Evolutionary conservation across 1,140 invertebrate genomes (phyloP).

Genomic region (Euura saliciscinereae): DNA sequence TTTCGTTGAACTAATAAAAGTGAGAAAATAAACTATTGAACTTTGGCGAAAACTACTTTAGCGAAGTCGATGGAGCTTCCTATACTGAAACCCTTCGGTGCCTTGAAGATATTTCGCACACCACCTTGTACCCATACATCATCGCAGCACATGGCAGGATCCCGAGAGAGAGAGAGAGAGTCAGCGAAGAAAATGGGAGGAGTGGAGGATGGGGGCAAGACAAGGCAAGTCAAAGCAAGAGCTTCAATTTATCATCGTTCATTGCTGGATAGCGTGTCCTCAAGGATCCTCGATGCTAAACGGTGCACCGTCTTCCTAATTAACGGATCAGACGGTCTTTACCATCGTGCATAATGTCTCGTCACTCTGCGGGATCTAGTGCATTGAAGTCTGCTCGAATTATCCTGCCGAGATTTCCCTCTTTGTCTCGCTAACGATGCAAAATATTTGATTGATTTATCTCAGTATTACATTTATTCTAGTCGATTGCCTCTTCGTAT

Average conservation of each 20-base stretch:
- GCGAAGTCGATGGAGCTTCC: neutral
- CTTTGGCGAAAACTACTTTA: no score
- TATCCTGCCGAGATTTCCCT: no score
- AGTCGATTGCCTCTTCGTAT: no score
- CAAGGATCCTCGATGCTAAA: neutral
- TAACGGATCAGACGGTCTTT: neutral
- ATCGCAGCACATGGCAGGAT: conserved; percentile 47
- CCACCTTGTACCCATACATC: conserved; percentile 41
- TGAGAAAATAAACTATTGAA: no score
- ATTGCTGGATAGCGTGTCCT: neutral
- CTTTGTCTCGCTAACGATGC: no score
- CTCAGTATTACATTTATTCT: no score
- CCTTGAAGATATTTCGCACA: conserved; percentile 42
- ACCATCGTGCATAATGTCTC: no score
- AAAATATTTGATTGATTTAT: no score
- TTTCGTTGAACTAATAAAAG: no score
- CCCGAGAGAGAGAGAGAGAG: conserved; percentile 27
- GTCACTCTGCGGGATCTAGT: no score
- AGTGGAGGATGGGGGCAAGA: conserved; percentile 22
- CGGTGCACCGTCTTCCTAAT: neutral
- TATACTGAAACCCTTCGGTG: neutral
- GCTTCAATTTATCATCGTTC: conserved; percentile 48
- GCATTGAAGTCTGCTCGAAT: no score
- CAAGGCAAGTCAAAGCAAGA: conserved; percentile 10
- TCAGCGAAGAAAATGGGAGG: conserved; percentile 22